Percentiles rank a stretch among this genome's conserved stretches.
Evolutionary conservation across 2,113 vertebrate species (phyloP).

Genomic region (Callipepla squamata): DNA sequence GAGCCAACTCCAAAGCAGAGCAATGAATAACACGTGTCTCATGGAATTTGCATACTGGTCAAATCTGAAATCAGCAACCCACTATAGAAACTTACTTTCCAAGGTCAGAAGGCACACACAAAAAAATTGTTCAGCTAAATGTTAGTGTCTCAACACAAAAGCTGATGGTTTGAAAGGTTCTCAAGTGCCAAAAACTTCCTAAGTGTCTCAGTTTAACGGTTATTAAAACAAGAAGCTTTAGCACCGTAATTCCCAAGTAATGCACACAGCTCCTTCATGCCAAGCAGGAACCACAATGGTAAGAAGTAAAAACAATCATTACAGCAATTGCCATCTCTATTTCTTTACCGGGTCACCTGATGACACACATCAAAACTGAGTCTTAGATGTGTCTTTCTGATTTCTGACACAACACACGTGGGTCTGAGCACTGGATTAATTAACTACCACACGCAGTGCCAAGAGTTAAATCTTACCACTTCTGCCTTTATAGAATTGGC

Average conservation of each 20-base stretch:
- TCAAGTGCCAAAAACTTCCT: accelerated
- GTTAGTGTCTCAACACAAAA: background rate
- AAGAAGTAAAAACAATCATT: background rate
- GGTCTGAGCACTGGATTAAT: background rate
- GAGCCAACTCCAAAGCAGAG: background rate
- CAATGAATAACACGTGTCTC: background rate
- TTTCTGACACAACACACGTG: background rate
- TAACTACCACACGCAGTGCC: background rate
- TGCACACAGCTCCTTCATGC: background rate
- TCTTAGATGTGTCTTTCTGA: background rate
- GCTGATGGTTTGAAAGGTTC: background rate
- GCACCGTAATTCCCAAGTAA: background rate
- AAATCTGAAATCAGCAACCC: background rate
- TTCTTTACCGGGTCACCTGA: background rate
- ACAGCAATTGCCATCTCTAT: background rate
- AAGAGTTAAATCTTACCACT: background rate
- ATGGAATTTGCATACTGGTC: background rate
- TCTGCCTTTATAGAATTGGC: background rate
- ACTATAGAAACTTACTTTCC: background rate
- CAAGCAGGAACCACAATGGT: background rate
- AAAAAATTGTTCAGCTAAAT: background rate
- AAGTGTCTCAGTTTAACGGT: background rate
- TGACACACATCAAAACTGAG: background rate
- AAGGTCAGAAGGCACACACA: background rate
- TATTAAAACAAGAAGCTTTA: background rate